These are phyloP conservation scores for Cydia strobilella DNA, from an alignment of 1,140 invertebrate species.

Conservation along the genomic window DNA sequence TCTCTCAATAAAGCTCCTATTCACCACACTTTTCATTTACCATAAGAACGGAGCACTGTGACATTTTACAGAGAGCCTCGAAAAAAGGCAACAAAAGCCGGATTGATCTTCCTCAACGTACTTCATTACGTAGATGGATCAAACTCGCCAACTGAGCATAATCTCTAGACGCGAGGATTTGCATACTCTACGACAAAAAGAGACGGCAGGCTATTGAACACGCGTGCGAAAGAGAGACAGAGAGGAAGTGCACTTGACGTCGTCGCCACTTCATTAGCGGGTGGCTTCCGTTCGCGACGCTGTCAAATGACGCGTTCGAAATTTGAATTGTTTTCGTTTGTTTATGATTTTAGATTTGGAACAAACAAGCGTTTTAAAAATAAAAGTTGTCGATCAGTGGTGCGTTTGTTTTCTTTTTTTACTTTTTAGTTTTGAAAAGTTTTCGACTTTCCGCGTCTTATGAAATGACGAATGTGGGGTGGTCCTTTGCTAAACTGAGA, in stretches of 20 bases:
- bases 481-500: not conserved
- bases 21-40: conserved; percentile 30
- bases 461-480: not conserved
- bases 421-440: not conserved
- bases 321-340: conserved; percentile 25
- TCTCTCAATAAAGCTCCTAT: conserved; percentile 21
- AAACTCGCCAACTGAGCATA: conserved; percentile 40
- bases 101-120: conserved; percentile 48
- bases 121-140: conserved; percentile 61
- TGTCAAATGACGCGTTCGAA: conserved; percentile 34
- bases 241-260: conserved; percentile 37
- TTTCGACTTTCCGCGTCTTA: not conserved
- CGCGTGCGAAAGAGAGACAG: conserved; percentile 34
- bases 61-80: conserved; percentile 22
- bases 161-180: conserved; percentile 44
- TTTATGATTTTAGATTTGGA: conserved; percentile 24
- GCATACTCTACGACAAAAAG: conserved; percentile 45
- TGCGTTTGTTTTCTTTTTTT: not conserved
- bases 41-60: conserved; percentile 24
- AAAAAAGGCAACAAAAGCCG: conserved; percentile 44
- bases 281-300: conserved; percentile 40
- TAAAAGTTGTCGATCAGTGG: not conserved
- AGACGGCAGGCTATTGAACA: conserved; percentile 35
- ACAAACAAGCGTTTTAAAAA: not conserved
- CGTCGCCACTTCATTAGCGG: conserved; percentile 49